These are phyloP conservation scores for Triplophysa yarkandensis DNA, from an alignment of 2,797 vertebrate species.

Conservation along the genomic window DNA sequence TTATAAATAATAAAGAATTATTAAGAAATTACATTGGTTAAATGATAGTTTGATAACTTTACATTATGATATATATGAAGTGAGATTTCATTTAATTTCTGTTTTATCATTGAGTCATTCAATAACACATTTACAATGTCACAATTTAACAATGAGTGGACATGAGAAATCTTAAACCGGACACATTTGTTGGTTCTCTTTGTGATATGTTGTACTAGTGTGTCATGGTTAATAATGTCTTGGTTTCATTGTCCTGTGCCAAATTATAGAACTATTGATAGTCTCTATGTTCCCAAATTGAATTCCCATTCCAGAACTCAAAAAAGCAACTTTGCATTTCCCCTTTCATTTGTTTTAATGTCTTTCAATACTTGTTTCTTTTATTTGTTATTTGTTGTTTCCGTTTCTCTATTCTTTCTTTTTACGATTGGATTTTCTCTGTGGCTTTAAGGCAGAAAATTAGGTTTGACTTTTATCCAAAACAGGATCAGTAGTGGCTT, in stretches of 20 bases:
- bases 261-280: slow-evolving; percentile 19
- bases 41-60: background rate
- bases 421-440: slow-evolving; percentile 65
- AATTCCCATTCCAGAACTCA: slow-evolving; percentile 33
- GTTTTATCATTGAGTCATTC: background rate
- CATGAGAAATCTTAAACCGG: background rate
- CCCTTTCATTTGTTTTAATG: background rate
- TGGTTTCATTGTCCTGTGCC: slow-evolving; percentile 24
- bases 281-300: slow-evolving; percentile 21
- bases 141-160: background rate
- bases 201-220: background rate
- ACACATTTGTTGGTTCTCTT: slow-evolving; percentile 7
- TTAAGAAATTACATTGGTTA: no score
- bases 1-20: background rate
- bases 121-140: background rate
- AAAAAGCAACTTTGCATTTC: slow-evolving; percentile 28
- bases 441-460: slow-evolving; percentile 73
- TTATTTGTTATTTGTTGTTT: slow-evolving; percentile 42
- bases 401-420: slow-evolving; percentile 37
- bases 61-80: background rate
- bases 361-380: slow-evolving; percentile 7
- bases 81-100: background rate
- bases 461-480: slow-evolving; percentile 79
- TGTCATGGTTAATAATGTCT: slow-evolving; percentile 39
- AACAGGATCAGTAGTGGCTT: slow-evolving; percentile 74